Base-by-base conservation (phyloP, 2,888 invertebrate genomes). In the Malachius bipustulatus region DNA sequence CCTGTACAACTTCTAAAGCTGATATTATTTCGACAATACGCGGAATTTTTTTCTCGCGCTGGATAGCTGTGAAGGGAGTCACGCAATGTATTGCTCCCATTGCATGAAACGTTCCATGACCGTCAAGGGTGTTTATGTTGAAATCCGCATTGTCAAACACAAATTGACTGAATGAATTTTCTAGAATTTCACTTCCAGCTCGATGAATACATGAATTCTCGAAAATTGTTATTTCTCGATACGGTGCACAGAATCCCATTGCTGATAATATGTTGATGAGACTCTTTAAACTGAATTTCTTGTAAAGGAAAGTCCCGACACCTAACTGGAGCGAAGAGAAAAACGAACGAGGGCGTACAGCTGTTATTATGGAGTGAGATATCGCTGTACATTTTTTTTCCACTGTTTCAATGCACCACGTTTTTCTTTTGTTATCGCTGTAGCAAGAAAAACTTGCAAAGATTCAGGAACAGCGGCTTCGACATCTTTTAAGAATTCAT, bases 111-210 rank as follows among this genome's bases (percentile, higher is more conserved):
- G 42, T 47, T 26, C 32, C 16, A 8, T 16, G 11, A 4, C 47
- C 47, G 43, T 48, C 46, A 8, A 48, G 9, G 8, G 41, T 47
- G 13, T 43, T 30, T 3, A 39, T 35, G 28, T 47, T 47, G 12
- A 38, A 32, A 28, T 45, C 44, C 3, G 44, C 44, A 30, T 41
- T 44, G 27, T 41, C 39, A 35, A n/a, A n/a, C n/a, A n/a, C n/a
- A n/a, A n/a, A n/a, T n/a, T n/a, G n/a, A n/a, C n/a, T n/a, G n/a
- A n/a, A n/a, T n/a, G n/a, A n/a, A n/a, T n/a, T n/a, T n/a, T n/a
- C n/a, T n/a, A n/a, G n/a, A n/a, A n/a, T n/a, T n/a, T n/a, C n/a
- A n/a, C n/a, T n/a, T n/a, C n/a, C n/a, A n/a, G n/a, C n/a, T n/a
- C n/a, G n/a, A n/a, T n/a, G n/a, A n/a, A n/a, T n/a, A n/a, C n/a